Evolutionary conservation across 1,140 invertebrate species (phyloP), one percentile per base, ranked within the genome.

Genomic region (Bombus haemorrhoidalis): DNA sequence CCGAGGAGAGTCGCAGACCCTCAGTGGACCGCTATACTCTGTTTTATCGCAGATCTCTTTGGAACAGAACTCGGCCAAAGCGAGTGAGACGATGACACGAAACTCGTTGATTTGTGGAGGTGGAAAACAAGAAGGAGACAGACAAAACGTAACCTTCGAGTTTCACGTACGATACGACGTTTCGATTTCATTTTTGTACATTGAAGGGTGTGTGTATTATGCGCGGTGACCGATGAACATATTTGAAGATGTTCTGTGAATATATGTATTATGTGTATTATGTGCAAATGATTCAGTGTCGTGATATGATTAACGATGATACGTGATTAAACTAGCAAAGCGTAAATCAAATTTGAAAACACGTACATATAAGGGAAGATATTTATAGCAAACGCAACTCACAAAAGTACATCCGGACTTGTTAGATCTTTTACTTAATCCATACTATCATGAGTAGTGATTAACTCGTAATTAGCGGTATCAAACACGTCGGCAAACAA

Each of bases 1-100:
- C n/a, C 53, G 15, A 18, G 15, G 15, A 18, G 0, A 92, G 25
- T 8, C 6, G 72, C 91, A 92, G 71, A 89, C 88, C 15, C 0
- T 47, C n/a, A 92, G 9, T 8, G 91, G 89, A 4, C 87, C 87
- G 9, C 53, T 39, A 8, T 89, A 93, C 37, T 88, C 59, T 1
- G 39, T 37, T 83, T 83, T 71, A 41, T 91, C 84, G 37, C 91
- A 93, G 10, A n/a, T 13, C 1, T 73, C 84, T 86, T 66, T 86
- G 9, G 25, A 71, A 77, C 8, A 25, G 32, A 18, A 72, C 12
- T 8, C 4, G n/a, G 10, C 37, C 74, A 77, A 25, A 76, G 37
- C 64, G 0, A n/a, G 28, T 5, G 39, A 64, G n/a, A 64, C 57
- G 9, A n/a, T 43, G 47, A 25, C 1, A 6, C 2, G 15, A 8